Evolutionary conservation across 2,113 vertebrate species (phyloP).

Genomic region (Colaptes auratus): DNA sequence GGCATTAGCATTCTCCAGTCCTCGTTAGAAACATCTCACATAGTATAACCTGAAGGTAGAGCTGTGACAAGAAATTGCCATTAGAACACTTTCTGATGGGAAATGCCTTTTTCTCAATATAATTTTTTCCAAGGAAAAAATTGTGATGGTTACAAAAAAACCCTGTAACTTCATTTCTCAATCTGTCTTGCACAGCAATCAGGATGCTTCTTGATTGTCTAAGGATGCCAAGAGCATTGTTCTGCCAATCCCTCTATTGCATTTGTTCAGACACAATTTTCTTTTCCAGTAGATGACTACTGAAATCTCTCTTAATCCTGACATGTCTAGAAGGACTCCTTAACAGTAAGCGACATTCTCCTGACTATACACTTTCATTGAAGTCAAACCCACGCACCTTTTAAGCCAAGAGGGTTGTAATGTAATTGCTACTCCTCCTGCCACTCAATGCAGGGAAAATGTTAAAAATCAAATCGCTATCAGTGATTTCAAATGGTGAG

Average conservation of each 20-base stretch:
- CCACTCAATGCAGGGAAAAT: background rate
- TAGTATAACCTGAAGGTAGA: background rate
- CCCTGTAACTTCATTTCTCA: background rate
- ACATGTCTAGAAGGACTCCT: background rate
- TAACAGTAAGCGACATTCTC: background rate
- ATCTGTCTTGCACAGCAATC: background rate
- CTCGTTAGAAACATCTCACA: background rate
- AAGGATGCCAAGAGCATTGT: background rate
- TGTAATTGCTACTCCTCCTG: background rate
- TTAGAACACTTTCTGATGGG: background rate
- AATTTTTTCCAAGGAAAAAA: background rate
- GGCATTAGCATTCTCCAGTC: background rate
- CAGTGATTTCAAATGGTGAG: background rate
- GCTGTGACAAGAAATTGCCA: background rate
- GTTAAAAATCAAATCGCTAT: background rate
- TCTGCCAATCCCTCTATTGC: background rate
- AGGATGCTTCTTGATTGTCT: background rate
- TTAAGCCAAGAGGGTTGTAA: background rate
- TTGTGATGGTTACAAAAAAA: conserved; percentile 10
- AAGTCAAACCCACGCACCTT: background rate
- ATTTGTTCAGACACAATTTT: background rate
- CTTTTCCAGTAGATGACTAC: background rate
- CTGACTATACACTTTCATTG: background rate
- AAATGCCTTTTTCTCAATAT: background rate
- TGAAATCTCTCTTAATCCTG: conserved; percentile 36